Evolutionary conservation across 2,797 vertebrate genomes (phyloP).

Genomic region (Silurus lanzhouensis): DNA sequence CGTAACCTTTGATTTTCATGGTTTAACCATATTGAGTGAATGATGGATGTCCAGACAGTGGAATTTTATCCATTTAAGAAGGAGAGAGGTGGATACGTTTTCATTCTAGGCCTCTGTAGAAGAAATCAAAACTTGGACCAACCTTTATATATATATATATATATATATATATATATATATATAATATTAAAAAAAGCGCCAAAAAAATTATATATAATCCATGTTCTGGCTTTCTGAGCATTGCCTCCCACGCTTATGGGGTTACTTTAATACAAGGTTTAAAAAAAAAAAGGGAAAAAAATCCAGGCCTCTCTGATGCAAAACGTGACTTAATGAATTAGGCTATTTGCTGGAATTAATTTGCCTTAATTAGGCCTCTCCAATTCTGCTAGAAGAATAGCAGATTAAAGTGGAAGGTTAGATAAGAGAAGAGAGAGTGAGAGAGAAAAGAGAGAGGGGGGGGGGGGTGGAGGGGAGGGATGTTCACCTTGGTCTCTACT

Average conservation of each 20-base stretch:
- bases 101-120: constrained; percentile 35
- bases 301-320: constrained; percentile 49
- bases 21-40: constrained; percentile 47
- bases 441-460: not conserved
- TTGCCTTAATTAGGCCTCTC: constrained; percentile 54
- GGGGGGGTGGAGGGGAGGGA: not conserved
- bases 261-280: constrained; percentile 22
- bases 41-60: constrained; percentile 48
- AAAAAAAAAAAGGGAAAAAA: not conserved
- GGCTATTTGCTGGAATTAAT: constrained; percentile 54
- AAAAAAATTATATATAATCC: constrained; percentile 21
- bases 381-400: constrained; percentile 34
- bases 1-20: constrained; percentile 55
- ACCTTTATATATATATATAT: not conserved
- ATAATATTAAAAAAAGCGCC: no score
- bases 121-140: constrained; percentile 23
- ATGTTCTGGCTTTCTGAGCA: not conserved
- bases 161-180: no score
- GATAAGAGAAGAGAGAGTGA: constrained; percentile 16
- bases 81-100: constrained; percentile 37
- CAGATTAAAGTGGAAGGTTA: constrained; percentile 42
- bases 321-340: constrained; percentile 53
- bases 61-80: constrained; percentile 46
- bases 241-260: not conserved
- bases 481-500: constrained; percentile 48